These are phyloP conservation scores for Drosophila nr. perissopoda DNA, from an alignment of 2,888 invertebrate species.

Conservation along the genomic window DNA sequence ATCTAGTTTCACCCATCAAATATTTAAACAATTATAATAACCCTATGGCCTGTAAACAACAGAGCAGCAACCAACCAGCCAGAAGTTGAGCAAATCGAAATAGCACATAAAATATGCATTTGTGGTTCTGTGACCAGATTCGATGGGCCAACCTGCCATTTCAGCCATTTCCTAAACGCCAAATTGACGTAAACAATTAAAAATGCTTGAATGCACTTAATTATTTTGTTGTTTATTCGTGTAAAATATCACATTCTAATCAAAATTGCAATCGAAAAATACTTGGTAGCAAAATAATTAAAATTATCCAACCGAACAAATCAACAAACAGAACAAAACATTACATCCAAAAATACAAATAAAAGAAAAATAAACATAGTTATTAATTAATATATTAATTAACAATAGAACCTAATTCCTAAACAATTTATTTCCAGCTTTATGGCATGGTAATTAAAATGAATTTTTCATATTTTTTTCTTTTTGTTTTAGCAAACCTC, in stretches of 20 bases:
- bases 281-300: slow-evolving; percentile 68
- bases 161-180: slow-evolving; percentile 46
- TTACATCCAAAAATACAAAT: slow-evolving; percentile 40
- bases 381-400: slow-evolving; percentile 68
- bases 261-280: slow-evolving; percentile 71
- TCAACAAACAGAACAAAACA: slow-evolving; percentile 44
- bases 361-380: slow-evolving; percentile 36
- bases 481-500: background rate
- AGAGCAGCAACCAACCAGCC: slow-evolving; percentile 10
- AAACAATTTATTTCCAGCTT: slow-evolving; percentile 34
- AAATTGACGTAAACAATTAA: slow-evolving; percentile 77
- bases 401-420: slow-evolving; percentile 47
- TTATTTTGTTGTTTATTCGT: slow-evolving; percentile 68
- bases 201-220: slow-evolving; percentile 81
- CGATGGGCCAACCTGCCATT: background rate
- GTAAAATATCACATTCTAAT: slow-evolving; percentile 67
- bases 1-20: background rate
- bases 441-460: slow-evolving; percentile 52
- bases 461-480: background rate
- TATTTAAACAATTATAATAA: background rate
- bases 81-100: slow-evolving; percentile 33
- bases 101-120: slow-evolving; percentile 64
- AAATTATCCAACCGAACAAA: slow-evolving; percentile 62
- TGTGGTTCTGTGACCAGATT: slow-evolving; percentile 25
- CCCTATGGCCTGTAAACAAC: background rate